Percentiles rank a stretch among this genome's conserved stretches.
Evolutionary conservation across 2,797 vertebrate genomes (phyloP).

Genomic region (Onychomys arenicola): DNA sequence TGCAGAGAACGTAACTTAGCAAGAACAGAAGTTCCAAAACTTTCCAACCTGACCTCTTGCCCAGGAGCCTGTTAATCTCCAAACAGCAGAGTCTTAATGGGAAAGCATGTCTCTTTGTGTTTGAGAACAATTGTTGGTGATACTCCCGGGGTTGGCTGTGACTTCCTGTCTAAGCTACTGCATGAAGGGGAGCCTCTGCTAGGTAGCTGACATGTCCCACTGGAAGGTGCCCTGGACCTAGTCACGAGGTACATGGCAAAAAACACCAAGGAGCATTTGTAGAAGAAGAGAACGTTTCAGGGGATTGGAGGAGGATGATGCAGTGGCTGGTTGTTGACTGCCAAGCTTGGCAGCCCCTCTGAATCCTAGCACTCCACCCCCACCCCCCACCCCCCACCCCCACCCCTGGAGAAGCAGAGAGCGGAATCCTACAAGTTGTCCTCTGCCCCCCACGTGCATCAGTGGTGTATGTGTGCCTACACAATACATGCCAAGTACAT

Average conservation of each 20-base stretch:
- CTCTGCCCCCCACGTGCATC: neutral
- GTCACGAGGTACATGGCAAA: accelerated
- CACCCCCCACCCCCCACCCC: neutral
- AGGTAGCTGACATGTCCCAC: accelerated
- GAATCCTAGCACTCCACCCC: neutral
- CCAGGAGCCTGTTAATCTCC: neutral
- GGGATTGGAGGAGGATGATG: neutral
- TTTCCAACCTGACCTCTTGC: neutral
- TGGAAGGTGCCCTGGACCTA: too few relatives aligned
- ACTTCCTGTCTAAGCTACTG: neutral
- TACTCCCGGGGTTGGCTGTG: neutral
- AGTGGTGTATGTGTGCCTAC: neutral
- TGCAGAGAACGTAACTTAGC: accelerated
- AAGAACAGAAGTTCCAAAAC: neutral
- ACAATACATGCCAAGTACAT: neutral
- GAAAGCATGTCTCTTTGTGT: neutral
- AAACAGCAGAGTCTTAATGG: neutral
- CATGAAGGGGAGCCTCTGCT: neutral
- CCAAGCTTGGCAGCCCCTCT: too few relatives aligned
- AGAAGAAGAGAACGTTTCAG: neutral
- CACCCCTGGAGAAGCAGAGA: neutral
- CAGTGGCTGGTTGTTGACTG: too few relatives aligned
- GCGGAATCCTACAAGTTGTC: neutral
- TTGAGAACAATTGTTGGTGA: neutral
- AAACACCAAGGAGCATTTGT: neutral